Percentiles rank a stretch among this genome's conserved stretches.
These are phyloP conservation scores for Heliconius sara DNA, from an alignment of 2,888 invertebrate genomes.

Conservation along the genomic window DNA sequence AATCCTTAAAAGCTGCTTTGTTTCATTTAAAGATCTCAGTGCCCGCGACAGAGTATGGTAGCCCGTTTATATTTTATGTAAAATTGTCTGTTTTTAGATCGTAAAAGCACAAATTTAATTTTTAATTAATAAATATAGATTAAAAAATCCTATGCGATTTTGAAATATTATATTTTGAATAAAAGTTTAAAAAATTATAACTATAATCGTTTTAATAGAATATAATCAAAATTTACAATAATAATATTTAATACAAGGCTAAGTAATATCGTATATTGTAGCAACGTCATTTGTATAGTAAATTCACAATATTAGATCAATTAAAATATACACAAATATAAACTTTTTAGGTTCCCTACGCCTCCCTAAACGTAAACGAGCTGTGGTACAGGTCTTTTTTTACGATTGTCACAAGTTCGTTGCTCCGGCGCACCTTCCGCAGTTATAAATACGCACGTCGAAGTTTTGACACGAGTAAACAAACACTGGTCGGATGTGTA, in stretches of 20 bases:
- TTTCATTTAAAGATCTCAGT: constrained; percentile 41
- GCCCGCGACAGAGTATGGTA: not conserved
- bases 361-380: constrained; percentile 22
- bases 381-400: constrained; percentile 52
- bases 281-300: not conserved
- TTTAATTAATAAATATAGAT: too few species aligned
- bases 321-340: not conserved
- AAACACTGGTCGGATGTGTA: constrained; percentile 65
- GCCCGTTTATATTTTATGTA: constrained; percentile 1
- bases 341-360: not conserved
- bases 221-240: too few species aligned
- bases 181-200: too few species aligned
- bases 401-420: constrained; percentile 73
- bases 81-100: not conserved
- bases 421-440: constrained; percentile 80
- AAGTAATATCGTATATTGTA: not conserved
- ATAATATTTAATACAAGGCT: too few species aligned
- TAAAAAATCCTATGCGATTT: too few species aligned
- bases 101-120: too few species aligned
- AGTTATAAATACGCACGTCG: constrained; percentile 79
- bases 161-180: too few species aligned
- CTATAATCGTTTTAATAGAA: too few species aligned
- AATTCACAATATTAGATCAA: not conserved
- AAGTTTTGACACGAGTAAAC: constrained; percentile 81
- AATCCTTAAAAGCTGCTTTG: constrained; percentile 61